Evolutionary conservation across 2,797 vertebrate genomes (phyloP), one percentile per base, ranked within the genome.

Genomic region (Phyllotis vaccarum): DNA sequence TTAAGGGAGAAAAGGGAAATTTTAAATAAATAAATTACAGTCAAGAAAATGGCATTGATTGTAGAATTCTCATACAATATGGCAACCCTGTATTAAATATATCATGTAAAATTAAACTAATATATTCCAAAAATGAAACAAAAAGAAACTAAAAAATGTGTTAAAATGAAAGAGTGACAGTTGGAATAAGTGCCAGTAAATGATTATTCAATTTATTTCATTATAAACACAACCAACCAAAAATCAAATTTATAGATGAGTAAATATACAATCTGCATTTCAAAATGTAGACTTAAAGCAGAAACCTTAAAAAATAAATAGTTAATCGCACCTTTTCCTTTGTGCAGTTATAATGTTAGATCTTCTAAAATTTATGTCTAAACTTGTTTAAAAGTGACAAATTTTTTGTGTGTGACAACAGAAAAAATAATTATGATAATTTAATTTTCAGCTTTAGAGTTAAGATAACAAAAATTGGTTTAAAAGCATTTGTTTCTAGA

Each of bases 341-440:
- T 90, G 9, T 34, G 34, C 5, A 17, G 19, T 21, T 46, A 88
- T 40, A 29, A 29, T 88, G 6, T 85, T 76, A 83, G 24, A 49
- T 80, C 6, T 34, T 34, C n/a, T 68, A 78, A 92, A 95, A 87
- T 94, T 95, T 88, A 85, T 81, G 43, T 80, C 37, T 34, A 82
- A 90, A 86, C 52, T 81, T 94, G 27, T 27, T 75, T 92, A 34
- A 49, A 3, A 72, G 37, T 83, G 43, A 85, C 3, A 27, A 58
- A 95, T 88, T 62, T 91, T 27, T 96, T 76, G n/a, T 88, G 21
- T 81, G n/a, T 49, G 24, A 60, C 90, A 79, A 89, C 2, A 2
- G 54, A 49, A 60, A 94, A 96, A 93, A 79, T 90, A 88, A 96
- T 92, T 90, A 46, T 12, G 80, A 70, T 93, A 90, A 75, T 90